phyloP scores from a whole-genome alignment of 64 coral and sea anemone species.

The Trachythela sp. region DNA sequence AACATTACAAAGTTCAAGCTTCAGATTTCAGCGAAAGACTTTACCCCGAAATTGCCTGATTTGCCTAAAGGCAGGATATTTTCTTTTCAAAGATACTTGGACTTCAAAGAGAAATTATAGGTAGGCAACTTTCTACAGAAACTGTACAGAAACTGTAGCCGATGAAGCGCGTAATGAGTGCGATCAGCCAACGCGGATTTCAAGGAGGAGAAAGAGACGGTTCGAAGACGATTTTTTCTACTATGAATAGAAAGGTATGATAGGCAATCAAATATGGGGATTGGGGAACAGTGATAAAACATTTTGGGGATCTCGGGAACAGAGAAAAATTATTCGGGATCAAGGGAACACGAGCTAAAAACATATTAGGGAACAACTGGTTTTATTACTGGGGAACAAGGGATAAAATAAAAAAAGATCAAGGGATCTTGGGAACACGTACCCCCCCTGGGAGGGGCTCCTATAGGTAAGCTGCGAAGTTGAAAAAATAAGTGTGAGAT shows the following conservation, averaged over 20 bases:
- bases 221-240: constrained; percentile 39
- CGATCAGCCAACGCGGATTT: constrained; percentile 9
- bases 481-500: too few species aligned
- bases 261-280: constrained; percentile 8
- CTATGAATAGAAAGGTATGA: constrained; percentile 44
- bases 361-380: too few species aligned
- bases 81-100: constrained; percentile 46
- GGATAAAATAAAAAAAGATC: too few species aligned
- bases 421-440: too few species aligned
- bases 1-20: constrained; percentile 44
- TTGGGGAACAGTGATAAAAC: constrained; percentile 39
- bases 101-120: too few species aligned
- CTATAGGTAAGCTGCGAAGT: too few species aligned
- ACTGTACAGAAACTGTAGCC: constrained; percentile 37
- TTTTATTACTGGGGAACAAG: too few species aligned
- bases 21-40: constrained; percentile 53
- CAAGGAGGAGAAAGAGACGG: constrained; percentile 63
- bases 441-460: too few species aligned
- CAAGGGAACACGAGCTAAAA: neutral
- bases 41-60: constrained; percentile 55
- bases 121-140: constrained; percentile 32
- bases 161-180: constrained; percentile 46
- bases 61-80: constrained; percentile 60
- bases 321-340: constrained; percentile 12
- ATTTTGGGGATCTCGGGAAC: constrained; percentile 41